phyloP scores from a whole-genome alignment of 2,797 vertebrate genomes.

The Coranthus polyacanthus region DNA sequence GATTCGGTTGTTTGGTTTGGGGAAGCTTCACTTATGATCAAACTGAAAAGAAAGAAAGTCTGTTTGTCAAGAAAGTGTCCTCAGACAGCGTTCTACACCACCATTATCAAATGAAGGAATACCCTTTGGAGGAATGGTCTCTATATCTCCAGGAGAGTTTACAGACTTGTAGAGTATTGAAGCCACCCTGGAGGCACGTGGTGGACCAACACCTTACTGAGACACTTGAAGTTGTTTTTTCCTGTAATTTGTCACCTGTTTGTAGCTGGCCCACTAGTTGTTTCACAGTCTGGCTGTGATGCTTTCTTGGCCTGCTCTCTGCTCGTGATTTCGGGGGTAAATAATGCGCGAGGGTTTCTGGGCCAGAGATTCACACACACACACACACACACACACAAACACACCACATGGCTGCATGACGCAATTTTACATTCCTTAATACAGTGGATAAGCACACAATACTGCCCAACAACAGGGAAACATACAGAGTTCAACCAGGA shows the following conservation, averaged over 20 bases:
- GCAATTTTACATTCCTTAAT: slow-evolving; percentile 11
- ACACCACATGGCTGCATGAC: not conserved
- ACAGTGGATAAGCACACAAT: not conserved
- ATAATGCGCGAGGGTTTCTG: slow-evolving; percentile 51
- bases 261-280: not conserved
- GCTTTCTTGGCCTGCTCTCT: slow-evolving; percentile 27
- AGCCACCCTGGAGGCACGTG: no score
- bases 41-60: no score
- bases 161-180: no score
- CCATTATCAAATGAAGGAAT: no score
- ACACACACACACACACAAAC: not conserved
- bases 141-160: no score
- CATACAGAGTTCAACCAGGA: not conserved
- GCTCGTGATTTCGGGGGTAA: slow-evolving; percentile 39
- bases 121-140: no score
- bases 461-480: slow-evolving; percentile 14
- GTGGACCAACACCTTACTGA: no score
- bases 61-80: no score
- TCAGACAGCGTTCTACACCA: no score
- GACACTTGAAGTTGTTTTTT: no score
- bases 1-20: no score
- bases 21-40: no score
- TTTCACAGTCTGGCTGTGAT: slow-evolving; percentile 15
- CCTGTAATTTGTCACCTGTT: not conserved
- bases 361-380: slow-evolving; percentile 25